Base-by-base conservation (phyloP, 1,140 invertebrate genomes). In the Sitobion miscanthi region DNA sequence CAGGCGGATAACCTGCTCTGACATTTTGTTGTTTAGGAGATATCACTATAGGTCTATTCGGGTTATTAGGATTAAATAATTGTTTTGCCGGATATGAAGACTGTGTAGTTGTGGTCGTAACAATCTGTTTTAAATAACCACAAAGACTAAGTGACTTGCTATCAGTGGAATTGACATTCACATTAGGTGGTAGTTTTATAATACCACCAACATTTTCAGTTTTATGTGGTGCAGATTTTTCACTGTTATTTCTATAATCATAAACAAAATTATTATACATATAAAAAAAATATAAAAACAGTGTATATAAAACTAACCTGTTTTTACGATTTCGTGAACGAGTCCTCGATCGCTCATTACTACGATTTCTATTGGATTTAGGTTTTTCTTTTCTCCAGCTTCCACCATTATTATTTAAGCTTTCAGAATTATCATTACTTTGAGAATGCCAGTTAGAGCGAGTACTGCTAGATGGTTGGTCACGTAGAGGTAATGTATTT, bases 1-100 rank as follows among this genome's bases (percentile, higher is more conserved):
- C 38, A 30, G 93, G 30, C 30, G 47, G 69, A 17, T 91, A 92
- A 45, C 90, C 49, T 49, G 86, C 85, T 91, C 90, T 91, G 21
- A 85, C 77, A 49, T 91, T 92, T 83, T 87, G 47, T 49, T 91
- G 91, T 82, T 94, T 91, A 69, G 89, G 54, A 8, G 90, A 88
- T 52, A 97, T 96, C 94, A 97, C 95, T 93, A 97, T 97, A 35
- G 97, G 97, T 95, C 96, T 97, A 94, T 96, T 96, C 4, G 97
- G 97, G 95, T 97, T 97, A 94, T 97, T 96, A 7, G 96, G 97
- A 95, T 97, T 96, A 94, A 96, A 97, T 30, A 97, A 94, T 38
- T 94, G 93, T 93, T 94, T 94, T 9, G 91, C 85, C 9, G 93
- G 83, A 86, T 35, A 57, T 54, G 82, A 38, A 42, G 82, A 86